Evolutionary conservation across 2,888 invertebrate species (phyloP).

Genomic region (Abrostola triplasia): DNA sequence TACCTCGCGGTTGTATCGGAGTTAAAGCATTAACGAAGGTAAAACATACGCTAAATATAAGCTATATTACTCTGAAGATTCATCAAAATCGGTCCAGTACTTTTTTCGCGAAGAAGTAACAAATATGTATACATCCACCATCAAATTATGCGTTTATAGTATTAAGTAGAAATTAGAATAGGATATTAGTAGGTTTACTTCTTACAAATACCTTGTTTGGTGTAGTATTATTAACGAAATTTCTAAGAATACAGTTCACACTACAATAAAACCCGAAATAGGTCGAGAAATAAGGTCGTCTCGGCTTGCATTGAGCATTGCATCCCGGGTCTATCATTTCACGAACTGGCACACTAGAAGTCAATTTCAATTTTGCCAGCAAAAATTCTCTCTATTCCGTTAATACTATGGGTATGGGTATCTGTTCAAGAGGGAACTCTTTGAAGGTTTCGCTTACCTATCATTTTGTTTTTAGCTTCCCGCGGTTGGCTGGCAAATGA

Average conservation of each 20-base stretch:
- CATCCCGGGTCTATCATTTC: constrained; percentile 31
- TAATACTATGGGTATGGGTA: constrained; percentile 1
- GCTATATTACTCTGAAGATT: no score
- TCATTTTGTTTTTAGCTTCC: neutral
- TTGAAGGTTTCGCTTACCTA: neutral
- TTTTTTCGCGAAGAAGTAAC: no score
- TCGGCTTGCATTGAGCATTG: constrained; percentile 15
- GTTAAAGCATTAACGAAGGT: no score
- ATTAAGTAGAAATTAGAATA: no score
- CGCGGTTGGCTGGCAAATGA: no score
- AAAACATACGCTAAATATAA: no score
- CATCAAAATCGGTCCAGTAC: no score
- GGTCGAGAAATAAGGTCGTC: constrained; percentile 46
- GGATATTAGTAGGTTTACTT: no score
- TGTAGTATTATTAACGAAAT: neutral
- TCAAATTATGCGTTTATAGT: no score
- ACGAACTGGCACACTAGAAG: constrained; percentile 24
- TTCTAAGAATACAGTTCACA: constrained; percentile 1
- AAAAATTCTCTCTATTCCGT: constrained; percentile 8
- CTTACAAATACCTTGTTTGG: no score
- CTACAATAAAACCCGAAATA: constrained; percentile 31
- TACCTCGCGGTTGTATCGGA: no score
- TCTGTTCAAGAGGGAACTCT: neutral
- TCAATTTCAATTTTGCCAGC: constrained; percentile 32
- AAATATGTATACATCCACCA: no score